phyloP scores from a whole-genome alignment of 2,888 invertebrate genomes.

The Drosophila ochracea region DNA sequence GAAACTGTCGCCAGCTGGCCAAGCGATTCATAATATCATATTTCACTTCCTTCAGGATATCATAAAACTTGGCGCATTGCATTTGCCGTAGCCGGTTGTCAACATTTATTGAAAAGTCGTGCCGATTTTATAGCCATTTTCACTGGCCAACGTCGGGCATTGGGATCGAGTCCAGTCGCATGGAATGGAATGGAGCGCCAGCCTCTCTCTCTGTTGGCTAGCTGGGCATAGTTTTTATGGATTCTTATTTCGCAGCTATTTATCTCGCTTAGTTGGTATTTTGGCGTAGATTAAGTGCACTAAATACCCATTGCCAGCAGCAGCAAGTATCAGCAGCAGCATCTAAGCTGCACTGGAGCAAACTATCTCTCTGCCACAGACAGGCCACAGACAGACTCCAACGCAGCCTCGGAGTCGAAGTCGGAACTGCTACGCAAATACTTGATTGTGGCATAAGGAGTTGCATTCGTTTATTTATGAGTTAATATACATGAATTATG shows the following conservation, averaged over 20 bases:
- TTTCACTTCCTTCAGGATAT: conserved; percentile 85
- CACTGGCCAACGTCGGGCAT: conserved; percentile 47
- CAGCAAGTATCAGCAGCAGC: conserved; percentile 26
- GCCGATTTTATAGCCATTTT: conserved; percentile 84
- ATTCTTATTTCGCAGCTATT: conserved; percentile 83
- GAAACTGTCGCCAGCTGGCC: conserved; percentile 77
- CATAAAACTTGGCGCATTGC: conserved; percentile 84
- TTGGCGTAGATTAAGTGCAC: conserved; percentile 84
- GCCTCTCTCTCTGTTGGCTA: conserved; percentile 17
- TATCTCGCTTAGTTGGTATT: conserved; percentile 82
- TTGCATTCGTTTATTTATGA: conserved; percentile 84
- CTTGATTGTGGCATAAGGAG: conserved; percentile 63
- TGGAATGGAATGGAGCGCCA: conserved; percentile 41
- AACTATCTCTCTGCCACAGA: conserved; percentile 40
- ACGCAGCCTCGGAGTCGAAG: conserved; percentile 24
- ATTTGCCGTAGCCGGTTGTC: conserved; percentile 78
- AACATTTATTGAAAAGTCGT: conserved; percentile 86
- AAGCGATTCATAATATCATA: conserved; percentile 83
- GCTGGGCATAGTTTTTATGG: conserved; percentile 75
- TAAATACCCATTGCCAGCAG: conserved; percentile 75
- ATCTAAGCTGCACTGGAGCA: conserved; percentile 41
- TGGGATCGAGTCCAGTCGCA: conserved; percentile 6
- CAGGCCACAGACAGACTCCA: conserved; percentile 45
- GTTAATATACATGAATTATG: conserved; percentile 85
- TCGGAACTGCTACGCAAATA: conserved; percentile 52